A percentile compares a stretch with the other conserved stretches of the same genome.
Conservation (phyloP, 2,113 vertebrate genomes). For the Neolamprologus modestus region DNA sequence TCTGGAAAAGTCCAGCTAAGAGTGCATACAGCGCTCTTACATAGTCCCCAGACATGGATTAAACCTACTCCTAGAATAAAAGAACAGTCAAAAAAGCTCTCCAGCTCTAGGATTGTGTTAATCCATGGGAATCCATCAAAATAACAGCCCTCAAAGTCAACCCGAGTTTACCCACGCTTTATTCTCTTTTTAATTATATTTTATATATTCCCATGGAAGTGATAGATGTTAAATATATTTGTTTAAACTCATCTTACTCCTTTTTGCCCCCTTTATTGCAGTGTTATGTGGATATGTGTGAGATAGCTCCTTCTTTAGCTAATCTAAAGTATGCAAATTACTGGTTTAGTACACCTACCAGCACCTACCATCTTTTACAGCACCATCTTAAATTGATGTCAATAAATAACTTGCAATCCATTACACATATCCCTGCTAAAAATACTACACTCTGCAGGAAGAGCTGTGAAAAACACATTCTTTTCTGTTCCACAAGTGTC, state of each 20-base stretch:
- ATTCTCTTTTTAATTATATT: not conserved
- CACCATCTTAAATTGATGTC: accelerated
- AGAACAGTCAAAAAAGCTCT: not conserved
- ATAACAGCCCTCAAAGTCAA: not conserved
- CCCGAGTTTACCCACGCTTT: not conserved
- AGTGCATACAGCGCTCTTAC: not conserved
- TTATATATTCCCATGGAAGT: not conserved
- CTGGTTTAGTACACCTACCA: not conserved
- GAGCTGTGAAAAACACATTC: not conserved
- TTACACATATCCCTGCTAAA: not conserved
- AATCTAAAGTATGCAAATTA: not conserved
- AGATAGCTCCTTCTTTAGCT: accelerated
- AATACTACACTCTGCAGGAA: not conserved
- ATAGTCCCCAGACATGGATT: not conserved
- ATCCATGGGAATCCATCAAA: not conserved
- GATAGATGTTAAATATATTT: not conserved
- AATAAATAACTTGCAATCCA: not conserved
- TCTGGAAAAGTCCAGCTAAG: not conserved
- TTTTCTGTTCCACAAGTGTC: not conserved
- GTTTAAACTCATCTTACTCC: not conserved
- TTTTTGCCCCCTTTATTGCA: not conserved
- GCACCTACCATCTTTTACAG: not conserved
- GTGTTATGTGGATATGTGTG: not conserved
- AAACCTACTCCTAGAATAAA: not conserved
- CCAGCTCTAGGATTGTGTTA: not conserved